Evolutionary conservation across 2,113 vertebrate species (phyloP).

Genomic region (human (Homo sapiens)): DNA sequence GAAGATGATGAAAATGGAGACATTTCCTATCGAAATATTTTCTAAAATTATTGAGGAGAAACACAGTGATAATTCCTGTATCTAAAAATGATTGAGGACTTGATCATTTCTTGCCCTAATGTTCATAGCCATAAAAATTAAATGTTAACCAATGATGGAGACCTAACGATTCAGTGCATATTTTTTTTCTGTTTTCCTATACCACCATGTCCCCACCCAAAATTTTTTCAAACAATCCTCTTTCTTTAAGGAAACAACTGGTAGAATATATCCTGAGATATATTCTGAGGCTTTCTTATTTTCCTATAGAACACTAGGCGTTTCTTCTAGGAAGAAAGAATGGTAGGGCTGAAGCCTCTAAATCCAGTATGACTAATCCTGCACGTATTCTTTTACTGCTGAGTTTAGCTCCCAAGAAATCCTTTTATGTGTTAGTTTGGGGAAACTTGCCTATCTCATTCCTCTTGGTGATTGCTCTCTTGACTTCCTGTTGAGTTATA

Average conservation of each 20-base stretch:
- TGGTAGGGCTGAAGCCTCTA: background rate
- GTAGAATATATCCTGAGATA: background rate
- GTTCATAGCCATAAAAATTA: background rate
- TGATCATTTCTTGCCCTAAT: background rate
- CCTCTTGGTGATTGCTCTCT: slow-evolving; percentile 35
- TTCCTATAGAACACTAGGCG: slow-evolving; percentile 2
- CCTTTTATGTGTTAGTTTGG: slow-evolving; percentile 50
- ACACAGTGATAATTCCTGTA: background rate
- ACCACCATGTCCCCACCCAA: background rate
- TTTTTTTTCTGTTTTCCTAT: background rate
- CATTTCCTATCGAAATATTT: background rate
- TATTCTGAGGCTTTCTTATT: slow-evolving; percentile 6
- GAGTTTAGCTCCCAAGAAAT: slow-evolving; percentile 61
- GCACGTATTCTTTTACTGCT: background rate
- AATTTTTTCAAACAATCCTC: background rate
- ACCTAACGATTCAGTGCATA: background rate
- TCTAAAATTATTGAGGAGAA: background rate
- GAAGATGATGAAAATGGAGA: background rate
- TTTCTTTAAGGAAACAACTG: slow-evolving; percentile 45
- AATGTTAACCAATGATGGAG: background rate
- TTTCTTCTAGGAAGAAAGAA: slow-evolving; percentile 54
- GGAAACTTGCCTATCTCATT: slow-evolving; percentile 37
- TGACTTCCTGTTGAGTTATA: slow-evolving; percentile 48
- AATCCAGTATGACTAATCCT: slow-evolving; percentile 50
- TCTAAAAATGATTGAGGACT: background rate